Evolutionary conservation across 2,113 vertebrate genomes (phyloP), one percentile per base, ranked within the genome.

Genomic region (Rhinolophus ferrumequinum): DNA sequence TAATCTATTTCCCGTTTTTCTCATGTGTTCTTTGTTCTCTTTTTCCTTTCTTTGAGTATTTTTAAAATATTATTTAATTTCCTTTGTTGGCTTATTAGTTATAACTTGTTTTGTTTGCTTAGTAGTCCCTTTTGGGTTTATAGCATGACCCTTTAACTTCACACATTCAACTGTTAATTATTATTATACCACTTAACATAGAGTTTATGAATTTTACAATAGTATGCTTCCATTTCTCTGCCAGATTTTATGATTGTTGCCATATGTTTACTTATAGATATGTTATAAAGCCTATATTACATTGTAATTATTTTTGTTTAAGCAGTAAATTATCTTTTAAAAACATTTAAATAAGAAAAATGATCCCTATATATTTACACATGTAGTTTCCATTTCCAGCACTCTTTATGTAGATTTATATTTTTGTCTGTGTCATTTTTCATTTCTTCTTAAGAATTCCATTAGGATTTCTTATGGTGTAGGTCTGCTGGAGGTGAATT

Each of bases 371-470:
- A 16, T 26, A 72, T 47, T 85, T 73, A 38, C 11, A 38, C 14
- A 58, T 21, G 4, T 50, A 41, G 56, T 90, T 81, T 66, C 2
- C 18, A 52, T 60, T 93, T 52, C 35, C 67, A 90, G 19, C 64
- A 26, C 21, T 50, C 35, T 90, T 72, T 80, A 15, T 94, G 26
- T 88, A 54, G 8, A 81, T 80, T 75, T 73, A 67, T 30, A 75
- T 56, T 96, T 90, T 38, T 75, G 47, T 41, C 38, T 94, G 12
- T 69, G 19, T 54, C 41, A 69, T 92, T 82, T 94, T 96, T 70
- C 28, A 76, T 69, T 69, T 77, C 52, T 15, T 11, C 54, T 60
- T 54, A 91, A 28, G 9, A 82, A 60, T 80, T 86, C 21, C 26
- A 75, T 72, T 75, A 82, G 62, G 26, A 69, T 54, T 88, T 69